These are phyloP conservation scores for Trididemnum nubilum DNA, from an alignment of 23 tunicate species.

Conservation along the genomic window DNA sequence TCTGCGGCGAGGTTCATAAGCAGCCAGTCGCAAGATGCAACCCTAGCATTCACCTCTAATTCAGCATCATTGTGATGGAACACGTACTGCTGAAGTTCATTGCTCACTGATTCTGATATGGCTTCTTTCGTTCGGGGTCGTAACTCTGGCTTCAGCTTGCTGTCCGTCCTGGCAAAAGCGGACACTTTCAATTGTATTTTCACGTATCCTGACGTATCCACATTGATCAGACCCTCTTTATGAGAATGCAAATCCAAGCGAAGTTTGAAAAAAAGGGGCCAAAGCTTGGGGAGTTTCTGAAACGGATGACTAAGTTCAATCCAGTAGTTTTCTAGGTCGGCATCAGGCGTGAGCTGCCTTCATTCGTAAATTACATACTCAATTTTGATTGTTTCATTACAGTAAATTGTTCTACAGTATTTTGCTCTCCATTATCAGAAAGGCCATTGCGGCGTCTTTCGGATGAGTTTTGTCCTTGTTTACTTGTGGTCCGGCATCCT, in stretches of 20 bases:
- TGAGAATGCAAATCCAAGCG: slow-evolving; percentile 41
- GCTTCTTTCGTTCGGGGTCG: background rate
- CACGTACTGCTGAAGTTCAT: slow-evolving; percentile 31
- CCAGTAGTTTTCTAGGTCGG: too few relatives aligned
- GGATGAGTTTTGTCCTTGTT: too few relatives aligned
- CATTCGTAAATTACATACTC: too few relatives aligned
- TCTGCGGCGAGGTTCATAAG: too few relatives aligned
- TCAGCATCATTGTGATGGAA: slow-evolving; percentile 39
- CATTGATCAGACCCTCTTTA: slow-evolving; percentile 35
- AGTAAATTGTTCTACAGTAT: too few relatives aligned
- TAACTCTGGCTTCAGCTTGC: slow-evolving; percentile 53
- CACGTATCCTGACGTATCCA: slow-evolving; percentile 44
- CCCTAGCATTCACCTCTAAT: slow-evolving; percentile 26
- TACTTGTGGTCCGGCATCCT: too few relatives aligned
- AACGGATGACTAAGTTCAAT: slow-evolving; percentile 6
- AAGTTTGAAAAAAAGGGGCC: slow-evolving; percentile 84
- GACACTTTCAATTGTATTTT: slow-evolving; percentile 44
- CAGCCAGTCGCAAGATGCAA: too few relatives aligned
- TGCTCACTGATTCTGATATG: background rate
- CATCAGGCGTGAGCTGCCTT: too few relatives aligned
- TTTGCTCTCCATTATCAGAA: too few relatives aligned
- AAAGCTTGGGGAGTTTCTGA: slow-evolving; percentile 53
- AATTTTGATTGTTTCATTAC: too few relatives aligned
- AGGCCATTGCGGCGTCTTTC: too few relatives aligned
- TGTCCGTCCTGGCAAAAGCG: slow-evolving; percentile 41